Evolutionary conservation across 2,888 invertebrate genomes (phyloP), one percentile per base, ranked within the genome.

Genomic region (Eristalinus aeneus): DNA sequence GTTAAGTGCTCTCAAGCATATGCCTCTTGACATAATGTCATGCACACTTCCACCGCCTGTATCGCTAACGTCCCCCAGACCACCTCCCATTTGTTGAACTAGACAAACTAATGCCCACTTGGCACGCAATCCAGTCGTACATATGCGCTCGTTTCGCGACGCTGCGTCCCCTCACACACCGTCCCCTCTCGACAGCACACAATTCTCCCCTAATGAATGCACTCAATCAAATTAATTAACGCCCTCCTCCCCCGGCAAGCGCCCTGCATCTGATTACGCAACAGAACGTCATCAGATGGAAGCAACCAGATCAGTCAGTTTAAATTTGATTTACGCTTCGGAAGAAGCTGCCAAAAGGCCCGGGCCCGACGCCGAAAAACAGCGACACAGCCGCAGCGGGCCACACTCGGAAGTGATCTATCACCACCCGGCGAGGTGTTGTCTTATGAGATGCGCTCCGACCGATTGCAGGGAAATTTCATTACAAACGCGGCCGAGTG

Each of bases 401-500:
- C n/a, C n/a, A n/a, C 39, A 4, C 39, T n/a, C n/a, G n/a, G 12
- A 5, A 12, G 39, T 39, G 39, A 39, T 39, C 39, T 39, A 39
- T 39, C 46, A 16, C 16, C 20, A n/a, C 9, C 67, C 60, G 60
- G 31, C 60, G 20, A 27, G 23, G 27, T 60, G 31, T 60, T n/a
- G 31, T n/a, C 10, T 22, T 9, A 8, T 4, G 27, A 31, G 23
- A 60, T 68, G 61, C 78, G 56, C 58, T 73, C 53, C 22, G 16
- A 20, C 78, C 78, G 83, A 83, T 83, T 78, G 74, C 68, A 69
- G 73, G 74, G 74, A 78, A 73, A n/a, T 46, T 16, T 16, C 5
- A 46, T 46, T 16, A 46, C 2, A 16, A 16, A 46, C 4, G 46
- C 46, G 46, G 2, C 27, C 27, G 5, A 46, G 46, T 16, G 46